Base-by-base conservation (phyloP, 1,140 invertebrate species). In the Drosophila baimaii region DNA sequence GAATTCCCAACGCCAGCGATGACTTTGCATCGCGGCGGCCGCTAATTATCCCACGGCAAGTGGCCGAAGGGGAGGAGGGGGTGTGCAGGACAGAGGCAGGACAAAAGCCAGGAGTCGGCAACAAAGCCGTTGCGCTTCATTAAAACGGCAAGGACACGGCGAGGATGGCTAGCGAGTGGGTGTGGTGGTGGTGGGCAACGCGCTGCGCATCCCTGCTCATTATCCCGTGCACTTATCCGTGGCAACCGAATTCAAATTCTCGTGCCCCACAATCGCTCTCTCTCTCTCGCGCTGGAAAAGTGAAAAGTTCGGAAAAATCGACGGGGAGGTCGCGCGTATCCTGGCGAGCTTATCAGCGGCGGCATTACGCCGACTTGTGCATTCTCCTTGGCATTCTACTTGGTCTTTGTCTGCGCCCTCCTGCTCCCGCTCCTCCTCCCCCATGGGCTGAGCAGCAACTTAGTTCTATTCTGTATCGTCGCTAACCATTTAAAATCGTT, bases 71-170 rank as follows among this genome's bases (percentile, higher is more conserved):
- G 57, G 29, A n/a, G 37, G 15, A 3, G 1, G 51, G 1, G n/a
- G 37, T n/a, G n/a, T n/a, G 49, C 12, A 19, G 25, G 10, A 29
- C 21, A 27, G 51, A n/a, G 15, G 5, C 46, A 44, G 43, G 65
- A 56, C 69, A 71, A 71, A 71, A 71, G 65, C 66, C 52, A 54
- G 51, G 66, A 72, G 52, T 71, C 75, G 75, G 66, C 78, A 66
- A 86, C 82, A 86, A 90, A 84, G 78, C 73, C 83, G 73, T 56
- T 83, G 84, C 79, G 86, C 86, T 90, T 90, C 88, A 90, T 90
- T 90, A 90, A 90, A 90, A 89, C 73, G 88, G 68, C 88, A 88
- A 90, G 62, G 78, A 88, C 77, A 37, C 58, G 46, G 19, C 39
- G 10, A 13, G 2, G 35, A 8, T 33, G 33, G 10, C 8, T 5